Base-by-base conservation (phyloP, 1,140 invertebrate species). In the Macrocentrus cingulum region DNA sequence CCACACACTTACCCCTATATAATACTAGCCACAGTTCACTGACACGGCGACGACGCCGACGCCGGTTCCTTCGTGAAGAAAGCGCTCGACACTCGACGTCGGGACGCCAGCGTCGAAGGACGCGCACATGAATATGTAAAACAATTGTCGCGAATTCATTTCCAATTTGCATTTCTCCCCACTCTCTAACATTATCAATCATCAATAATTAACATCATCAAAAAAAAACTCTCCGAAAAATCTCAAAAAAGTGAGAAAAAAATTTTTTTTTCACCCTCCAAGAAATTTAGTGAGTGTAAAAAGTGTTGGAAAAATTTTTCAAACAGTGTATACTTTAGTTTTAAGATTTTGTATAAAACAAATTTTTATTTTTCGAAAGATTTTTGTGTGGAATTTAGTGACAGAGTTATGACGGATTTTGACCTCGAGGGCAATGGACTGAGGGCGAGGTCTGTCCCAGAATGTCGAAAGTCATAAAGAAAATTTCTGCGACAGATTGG, bases 51-150 rank as follows among this genome's bases (percentile, higher is more conserved):
- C 57, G 42, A 42, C 57, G 50, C 11, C 57, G 65, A 64, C 58
- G 63, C 61, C 61, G 66, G 71, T 64, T 65, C 63, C 59, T 44
- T 48, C 22, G n/a, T 15, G 61, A 53, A 61, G 63, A 59, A 59
- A 63, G n/a, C n/a, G n/a, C n/a, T n/a, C 63, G 65, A 64, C 74
- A 80, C 72, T 80, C 74, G 71, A 71, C 70, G 75, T 69, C 68
- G 67, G 67, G 72, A 78, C 77, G 72, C 66, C 76, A 76, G 64
- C 64, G 73, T 66, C 70, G 74, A 77, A 79, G 74, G 75, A 79
- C 76, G 72, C 69, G 62, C 62, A 60, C 56, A 74, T 76, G 72
- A 75, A 75, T 72, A 76, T 76, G 72, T 71, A 77, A 68, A 63
- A 61, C 44, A 55, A 56, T 42, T 0, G 13, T 11, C 39, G 15